Conservation (phyloP, 2,113 vertebrate species). For the Megaceryle maxima region DNA sequence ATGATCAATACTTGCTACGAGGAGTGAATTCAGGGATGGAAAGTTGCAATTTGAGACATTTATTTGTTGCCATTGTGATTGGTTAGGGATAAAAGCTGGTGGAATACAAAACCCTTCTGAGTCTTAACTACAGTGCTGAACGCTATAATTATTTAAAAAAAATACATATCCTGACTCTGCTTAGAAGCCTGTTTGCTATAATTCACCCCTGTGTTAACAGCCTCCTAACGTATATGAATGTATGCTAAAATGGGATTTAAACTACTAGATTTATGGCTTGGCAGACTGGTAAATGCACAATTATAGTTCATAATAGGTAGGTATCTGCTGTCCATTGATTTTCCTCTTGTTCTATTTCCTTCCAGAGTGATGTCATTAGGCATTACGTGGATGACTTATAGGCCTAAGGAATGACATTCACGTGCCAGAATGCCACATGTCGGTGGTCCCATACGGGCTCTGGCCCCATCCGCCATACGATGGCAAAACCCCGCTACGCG, state of each 20-base stretch:
- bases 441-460: background rate
- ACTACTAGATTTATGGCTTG: constrained; percentile 65
- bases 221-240: constrained; percentile 63
- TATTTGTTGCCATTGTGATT: constrained; percentile 38
- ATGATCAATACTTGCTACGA: background rate
- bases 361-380: constrained; percentile 67
- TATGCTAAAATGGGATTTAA: constrained; percentile 66
- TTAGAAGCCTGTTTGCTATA: constrained; percentile 50
- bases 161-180: constrained; percentile 45
- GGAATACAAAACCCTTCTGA: constrained; percentile 58
- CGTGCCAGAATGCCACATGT: constrained; percentile 45
- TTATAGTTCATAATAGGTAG: constrained; percentile 70
- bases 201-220: constrained; percentile 56
- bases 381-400: constrained; percentile 46
- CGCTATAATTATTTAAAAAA: constrained; percentile 64
- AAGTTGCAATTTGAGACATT: constrained; percentile 45
- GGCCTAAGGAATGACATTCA: constrained; percentile 46
- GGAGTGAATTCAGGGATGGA: background rate
- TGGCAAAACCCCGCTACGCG: background rate
- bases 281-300: constrained; percentile 59
- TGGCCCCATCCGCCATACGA: background rate
- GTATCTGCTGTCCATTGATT: constrained; percentile 70
- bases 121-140: constrained; percentile 50
- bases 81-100: constrained; percentile 47
- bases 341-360: constrained; percentile 65